These are phyloP conservation scores for Oophaga pumilio DNA, from an alignment of 2,113 vertebrate species.

Conservation along the genomic window DNA sequence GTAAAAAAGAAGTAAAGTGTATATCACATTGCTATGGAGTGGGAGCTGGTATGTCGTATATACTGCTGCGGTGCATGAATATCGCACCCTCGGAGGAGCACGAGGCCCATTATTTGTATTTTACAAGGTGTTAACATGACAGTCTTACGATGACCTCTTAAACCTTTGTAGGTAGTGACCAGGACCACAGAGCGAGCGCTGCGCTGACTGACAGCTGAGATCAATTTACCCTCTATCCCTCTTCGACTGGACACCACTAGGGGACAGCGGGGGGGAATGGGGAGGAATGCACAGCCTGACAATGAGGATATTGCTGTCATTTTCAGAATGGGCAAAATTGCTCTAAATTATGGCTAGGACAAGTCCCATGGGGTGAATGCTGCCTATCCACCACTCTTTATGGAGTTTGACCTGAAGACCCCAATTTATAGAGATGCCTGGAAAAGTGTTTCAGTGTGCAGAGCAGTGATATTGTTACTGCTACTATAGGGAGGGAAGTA, in stretches of 20 bases:
- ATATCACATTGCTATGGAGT: not conserved
- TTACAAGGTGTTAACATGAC: slow-evolving; percentile 22
- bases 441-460: slow-evolving; percentile 1
- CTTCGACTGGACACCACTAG: not conserved
- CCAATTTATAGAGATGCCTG: not conserved
- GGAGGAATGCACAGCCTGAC: not conserved
- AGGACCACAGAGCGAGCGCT: not conserved
- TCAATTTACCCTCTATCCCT: not conserved
- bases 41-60: not conserved
- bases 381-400: not conserved
- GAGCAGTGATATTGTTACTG: not conserved
- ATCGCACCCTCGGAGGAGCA: not conserved
- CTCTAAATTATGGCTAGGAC: not conserved
- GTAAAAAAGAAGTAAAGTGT: too few relatives aligned
- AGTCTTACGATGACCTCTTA: slow-evolving; percentile 10
- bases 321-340: not conserved
- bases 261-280: not conserved
- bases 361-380: not conserved
- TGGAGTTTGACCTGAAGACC: slow-evolving; percentile 9
- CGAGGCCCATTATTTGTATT: not conserved
- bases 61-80: not conserved
- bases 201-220: not conserved
- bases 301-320: slow-evolving; percentile 13
- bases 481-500: not conserved
- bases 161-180: not conserved